Evolutionary conservation across 2,113 vertebrate genomes (phyloP), one percentile per base, ranked within the genome.

Genomic region (Muscicapa adusta): DNA sequence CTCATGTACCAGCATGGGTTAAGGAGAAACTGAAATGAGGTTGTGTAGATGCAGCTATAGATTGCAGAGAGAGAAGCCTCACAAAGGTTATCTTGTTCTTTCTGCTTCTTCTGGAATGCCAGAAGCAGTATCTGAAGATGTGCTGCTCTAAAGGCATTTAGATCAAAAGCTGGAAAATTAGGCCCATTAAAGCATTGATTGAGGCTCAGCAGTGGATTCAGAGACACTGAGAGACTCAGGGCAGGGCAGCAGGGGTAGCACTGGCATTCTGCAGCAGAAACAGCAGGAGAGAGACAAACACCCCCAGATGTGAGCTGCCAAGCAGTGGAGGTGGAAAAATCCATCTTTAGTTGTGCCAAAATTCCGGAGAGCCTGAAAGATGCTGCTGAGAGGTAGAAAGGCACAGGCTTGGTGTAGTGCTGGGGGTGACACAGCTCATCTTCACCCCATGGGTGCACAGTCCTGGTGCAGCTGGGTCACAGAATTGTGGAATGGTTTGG

Each of bases 101-200:
- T 29, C 65, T 57, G 34, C 61, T 84, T 14, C 15, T 81, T 93
- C 80, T 50, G 45, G 42, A 78, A 89, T 73, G 66, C 77, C 33
- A 42, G 84, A 3, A 4, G 88, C 78, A 86, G 11, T 20, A 12
- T 74, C 85, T 91, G 84, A 51, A 36, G 84, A 87, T 77, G 67
- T 58, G 31, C 45, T 50, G 51, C 53, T 86, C 45, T 42, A 10
- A 77, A 61, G 87, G 57, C 29, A 28, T 95, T 88, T 71, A 82
- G 89, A 93, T 79, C 85, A 85, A 88, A 94, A 83, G 74, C 71
- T 79, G 70, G 78, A 93, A 94, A 91, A 94, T 94, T 31, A 89
- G 50, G 19, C 54, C 91, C 38, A 58, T 93, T 82, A 38, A 62
- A 73, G 62, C 11, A 58, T 24, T 76, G 87, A 61, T 9, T 88